Evolutionary conservation across 2,113 vertebrate species (phyloP).

Genomic region (Aptenodytes forsteri): DNA sequence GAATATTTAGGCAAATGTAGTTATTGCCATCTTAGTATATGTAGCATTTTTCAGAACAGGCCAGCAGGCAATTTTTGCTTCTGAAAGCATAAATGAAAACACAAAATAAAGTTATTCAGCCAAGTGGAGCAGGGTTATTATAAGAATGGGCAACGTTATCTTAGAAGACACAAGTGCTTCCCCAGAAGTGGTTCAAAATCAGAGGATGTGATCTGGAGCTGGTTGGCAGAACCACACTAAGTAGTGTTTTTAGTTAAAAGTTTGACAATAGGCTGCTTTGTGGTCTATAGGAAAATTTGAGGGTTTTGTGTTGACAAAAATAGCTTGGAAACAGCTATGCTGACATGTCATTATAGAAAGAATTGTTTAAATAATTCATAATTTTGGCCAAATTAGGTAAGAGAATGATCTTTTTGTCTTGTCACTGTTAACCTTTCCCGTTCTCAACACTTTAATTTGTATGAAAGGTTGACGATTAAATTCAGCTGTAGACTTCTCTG

Average conservation of each 20-base stretch:
- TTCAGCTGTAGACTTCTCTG: neutral
- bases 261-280: neutral
- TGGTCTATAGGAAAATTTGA: neutral
- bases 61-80: neutral
- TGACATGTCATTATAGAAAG: neutral
- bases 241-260: neutral
- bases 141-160: neutral
- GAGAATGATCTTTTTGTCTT: neutral
- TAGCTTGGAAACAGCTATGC: neutral
- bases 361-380: neutral
- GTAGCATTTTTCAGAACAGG: neutral
- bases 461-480: neutral
- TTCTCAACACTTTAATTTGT: neutral
- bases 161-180: neutral
- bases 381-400: neutral
- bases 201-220: neutral
- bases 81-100: neutral
- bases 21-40: neutral
- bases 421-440: neutral
- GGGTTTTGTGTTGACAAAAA: neutral
- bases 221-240: neutral
- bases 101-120: neutral
- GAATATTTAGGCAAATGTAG: neutral
- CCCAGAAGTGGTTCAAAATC: neutral
- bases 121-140: neutral